These are phyloP conservation scores for Drosophila mauritiana DNA, from an alignment of 1,140 invertebrate genomes.

Conservation along the genomic window DNA sequence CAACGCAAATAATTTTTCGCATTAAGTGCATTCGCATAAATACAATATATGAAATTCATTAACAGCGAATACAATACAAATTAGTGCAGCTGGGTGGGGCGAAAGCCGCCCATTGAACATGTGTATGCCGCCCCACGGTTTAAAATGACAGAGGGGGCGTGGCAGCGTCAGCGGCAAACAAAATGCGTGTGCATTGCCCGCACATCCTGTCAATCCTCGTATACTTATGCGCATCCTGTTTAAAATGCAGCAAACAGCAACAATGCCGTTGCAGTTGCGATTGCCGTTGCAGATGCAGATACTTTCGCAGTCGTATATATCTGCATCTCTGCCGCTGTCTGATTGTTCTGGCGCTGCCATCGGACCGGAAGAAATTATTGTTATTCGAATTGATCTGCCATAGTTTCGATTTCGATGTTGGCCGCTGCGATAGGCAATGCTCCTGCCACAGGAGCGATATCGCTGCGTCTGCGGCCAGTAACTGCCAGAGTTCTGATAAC, in stretches of 20 bases:
- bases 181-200: constrained; percentile 70
- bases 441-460: constrained; percentile 60
- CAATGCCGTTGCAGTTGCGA: constrained; percentile 5
- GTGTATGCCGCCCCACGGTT: constrained; percentile 17
- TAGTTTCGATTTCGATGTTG: constrained; percentile 55
- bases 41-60: constrained; percentile 46
- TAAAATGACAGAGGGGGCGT: constrained; percentile 8
- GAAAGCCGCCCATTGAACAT: constrained; percentile 21
- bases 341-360: constrained; percentile 54
- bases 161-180: constrained; percentile 42
- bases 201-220: constrained; percentile 79
- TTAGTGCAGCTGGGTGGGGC: constrained; percentile 24
- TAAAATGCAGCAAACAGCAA: constrained; percentile 47
- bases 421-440: constrained; percentile 56
- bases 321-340: constrained; percentile 34
- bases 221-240: constrained; percentile 80
- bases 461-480: constrained; percentile 47
- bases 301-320: constrained; percentile 31
- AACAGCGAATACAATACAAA: constrained; percentile 45
- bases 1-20: constrained; percentile 32
- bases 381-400: constrained; percentile 81
- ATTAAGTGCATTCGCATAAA: constrained; percentile 23
- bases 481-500: constrained; percentile 71
- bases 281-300: constrained; percentile 57
- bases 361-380: constrained; percentile 82